Evolutionary conservation across 2,888 invertebrate species (phyloP), one percentile per base, ranked within the genome.

Genomic region (Troglohyphantes excavatus): DNA sequence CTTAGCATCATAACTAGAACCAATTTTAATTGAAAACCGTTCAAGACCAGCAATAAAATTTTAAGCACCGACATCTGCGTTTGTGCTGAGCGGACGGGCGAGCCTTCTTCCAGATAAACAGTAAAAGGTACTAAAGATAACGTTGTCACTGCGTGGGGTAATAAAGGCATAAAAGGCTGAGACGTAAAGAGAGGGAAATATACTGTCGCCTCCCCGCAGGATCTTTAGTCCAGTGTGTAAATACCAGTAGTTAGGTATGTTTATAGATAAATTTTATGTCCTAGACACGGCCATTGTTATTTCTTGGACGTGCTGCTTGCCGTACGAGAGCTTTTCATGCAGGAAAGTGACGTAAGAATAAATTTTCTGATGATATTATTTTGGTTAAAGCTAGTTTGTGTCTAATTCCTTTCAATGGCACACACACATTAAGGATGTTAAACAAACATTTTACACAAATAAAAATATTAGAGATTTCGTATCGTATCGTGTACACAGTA

Each of bases 151-250:
- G 82, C 67, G 39, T 81, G 46, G 13, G 82, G 88, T 73, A 67
- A 88, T 88, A 88, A 88, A 88, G 88, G 82, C 82, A 67, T 82
- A 82, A 88, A 88, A 88, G 88, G 82, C 82, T 88, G 26, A 79
- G 70, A 79, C 78, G 43, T 72, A 61, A 46, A 21, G 70, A 70
- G 70, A 29, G 13, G 33, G 59, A 63, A 39, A 83, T 43, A 61
- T 39, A 63, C 83, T 26, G 46, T 73, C 61, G 61, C 26, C 11
- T n/a, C n/a, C 21, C 33, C 59, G 59, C 27, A 17, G 67, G 19
- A 23, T 67, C 82, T 26, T 73, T 53, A 65, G 39, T 9, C 13
- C 46, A 65, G 63, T 61, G 83, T 83, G 83, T 73, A 83, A 83
- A 83, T 73, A 65, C 73, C 63, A 63, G 73, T 73, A 83, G 72